These are phyloP conservation scores for Erpobdella octoculata DNA, from an alignment of 2,888 invertebrate genomes.

Conservation along the genomic window DNA sequence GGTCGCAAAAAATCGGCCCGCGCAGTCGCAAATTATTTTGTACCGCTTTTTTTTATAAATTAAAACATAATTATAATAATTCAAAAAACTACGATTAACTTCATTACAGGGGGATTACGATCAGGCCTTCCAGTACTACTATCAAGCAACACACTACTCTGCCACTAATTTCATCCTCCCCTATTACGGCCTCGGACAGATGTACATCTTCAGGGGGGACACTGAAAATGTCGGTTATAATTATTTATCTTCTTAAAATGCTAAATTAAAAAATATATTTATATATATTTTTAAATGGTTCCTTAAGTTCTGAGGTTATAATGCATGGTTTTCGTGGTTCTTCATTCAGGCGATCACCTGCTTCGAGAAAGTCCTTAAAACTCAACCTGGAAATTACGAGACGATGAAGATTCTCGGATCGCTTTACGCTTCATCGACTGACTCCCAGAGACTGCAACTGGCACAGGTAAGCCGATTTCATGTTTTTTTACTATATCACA, in stretches of 20 bases:
- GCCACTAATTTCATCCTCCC: conserved; percentile 88
- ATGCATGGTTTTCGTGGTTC: neutral
- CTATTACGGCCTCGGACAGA: conserved; percentile 94
- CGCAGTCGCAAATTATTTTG: too few relatives aligned
- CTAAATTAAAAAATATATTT: too few relatives aligned
- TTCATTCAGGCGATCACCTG: conserved; percentile 77
- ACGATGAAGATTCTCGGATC: conserved; percentile 99
- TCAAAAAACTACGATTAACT: too few relatives aligned
- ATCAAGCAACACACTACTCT: conserved; percentile 89
- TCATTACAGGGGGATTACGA: conserved; percentile 54
- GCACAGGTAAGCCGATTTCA: conserved; percentile 59
- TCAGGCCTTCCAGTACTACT: conserved; percentile 97
- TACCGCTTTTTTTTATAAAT: too few relatives aligned
- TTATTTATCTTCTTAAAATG: too few relatives aligned
- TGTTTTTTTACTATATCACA: too few relatives aligned
- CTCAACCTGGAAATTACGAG: conserved; percentile 93
- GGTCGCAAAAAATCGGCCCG: too few relatives aligned
- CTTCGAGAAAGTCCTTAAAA: conserved; percentile 95
- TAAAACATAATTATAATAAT: too few relatives aligned
- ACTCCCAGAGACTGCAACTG: conserved; percentile 64
- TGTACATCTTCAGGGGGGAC: conserved; percentile 95
- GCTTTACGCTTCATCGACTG: conserved; percentile 73
- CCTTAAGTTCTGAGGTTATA: too few relatives aligned
- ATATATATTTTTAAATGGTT: too few relatives aligned
- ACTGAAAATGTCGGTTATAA: conserved; percentile 4